Evolutionary conservation across 2,888 invertebrate species (phyloP).

Genomic region (Chrysolina oricalcia): DNA sequence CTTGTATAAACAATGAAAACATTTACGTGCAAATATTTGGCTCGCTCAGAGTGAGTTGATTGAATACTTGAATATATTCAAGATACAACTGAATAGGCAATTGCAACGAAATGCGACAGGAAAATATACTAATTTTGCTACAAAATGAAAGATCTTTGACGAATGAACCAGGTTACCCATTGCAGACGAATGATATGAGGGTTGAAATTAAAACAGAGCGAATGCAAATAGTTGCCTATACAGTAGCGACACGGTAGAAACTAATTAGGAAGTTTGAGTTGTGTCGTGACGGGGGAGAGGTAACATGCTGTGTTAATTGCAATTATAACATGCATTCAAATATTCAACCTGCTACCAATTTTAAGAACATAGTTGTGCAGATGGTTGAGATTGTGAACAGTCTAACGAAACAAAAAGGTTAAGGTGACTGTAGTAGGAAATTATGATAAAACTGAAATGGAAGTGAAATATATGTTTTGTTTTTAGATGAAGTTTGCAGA

Average conservation of each 20-base stretch:
- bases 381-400: background rate
- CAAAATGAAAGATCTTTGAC: background rate
- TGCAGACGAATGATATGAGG: background rate
- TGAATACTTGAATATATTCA: too few relatives aligned
- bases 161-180: background rate
- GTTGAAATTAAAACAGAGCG: constrained; percentile 6
- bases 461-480: too few relatives aligned
- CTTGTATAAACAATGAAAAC: too few relatives aligned
- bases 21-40: too few relatives aligned
- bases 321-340: constrained; percentile 55
- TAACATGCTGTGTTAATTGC: constrained; percentile 58
- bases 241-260: constrained; percentile 44
- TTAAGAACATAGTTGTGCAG: background rate
- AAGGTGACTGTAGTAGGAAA: background rate
- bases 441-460: background rate
- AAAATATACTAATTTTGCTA: background rate
- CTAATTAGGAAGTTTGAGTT: constrained; percentile 60
- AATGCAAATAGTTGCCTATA: constrained; percentile 8
- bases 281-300: constrained; percentile 49
- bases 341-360: constrained; percentile 33
- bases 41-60: too few relatives aligned
- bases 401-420: background rate
- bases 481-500: too few relatives aligned
- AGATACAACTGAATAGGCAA: too few relatives aligned
- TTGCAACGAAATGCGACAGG: too few relatives aligned